Evolutionary conservation across 2,113 vertebrate species (phyloP), one percentile per base, ranked within the genome.

Genomic region (Elgaria multicarinata): DNA sequence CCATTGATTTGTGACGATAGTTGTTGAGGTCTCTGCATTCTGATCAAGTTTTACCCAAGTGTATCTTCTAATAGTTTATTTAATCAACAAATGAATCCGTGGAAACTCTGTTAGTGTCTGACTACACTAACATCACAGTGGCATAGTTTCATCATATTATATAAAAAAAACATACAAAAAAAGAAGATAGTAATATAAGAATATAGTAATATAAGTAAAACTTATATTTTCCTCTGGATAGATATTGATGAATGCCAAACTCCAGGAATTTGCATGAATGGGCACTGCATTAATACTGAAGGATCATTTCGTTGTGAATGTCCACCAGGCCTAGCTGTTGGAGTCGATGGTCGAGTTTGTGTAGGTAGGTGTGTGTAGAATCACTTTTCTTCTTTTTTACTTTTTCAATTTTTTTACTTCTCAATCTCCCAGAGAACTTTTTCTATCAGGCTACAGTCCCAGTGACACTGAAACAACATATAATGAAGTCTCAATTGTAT

Each of bases 251-350:
- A 98, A 91, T 98, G 97, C 87, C 97, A 96, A 88, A 97, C 92
- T n/a, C 95, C 97, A 77, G 97, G 97, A 90, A 96, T 97, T 88
- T 98, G 97, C 86, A 97, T 97, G 95, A 97, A 98, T 80, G 97
- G 97, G 44, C 97, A 94, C 13, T 98, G 97, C 89, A 93, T 97
- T 88, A 98, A 98, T 85, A 97, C 97, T 22, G 97, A 98, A 85
- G 97, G 97, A 39, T 97, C 97, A 13, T 98, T 97, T 92, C 92
- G 89, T n/a, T 98, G 97, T 86, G 96, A 97, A n/a, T 98, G 97
- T 83, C 96, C 96, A 46, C 94, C 96, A 67, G 97, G 97, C 14
- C 92, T 98, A 87, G 96, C 96, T 50, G 95, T 98, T 83, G 96
- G 97, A 71, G 95, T 96, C 86, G 97, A 98, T 91, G 97, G 97